Conservation (phyloP, 2,113 vertebrate species). For the Prietella phreatophila region DNA sequence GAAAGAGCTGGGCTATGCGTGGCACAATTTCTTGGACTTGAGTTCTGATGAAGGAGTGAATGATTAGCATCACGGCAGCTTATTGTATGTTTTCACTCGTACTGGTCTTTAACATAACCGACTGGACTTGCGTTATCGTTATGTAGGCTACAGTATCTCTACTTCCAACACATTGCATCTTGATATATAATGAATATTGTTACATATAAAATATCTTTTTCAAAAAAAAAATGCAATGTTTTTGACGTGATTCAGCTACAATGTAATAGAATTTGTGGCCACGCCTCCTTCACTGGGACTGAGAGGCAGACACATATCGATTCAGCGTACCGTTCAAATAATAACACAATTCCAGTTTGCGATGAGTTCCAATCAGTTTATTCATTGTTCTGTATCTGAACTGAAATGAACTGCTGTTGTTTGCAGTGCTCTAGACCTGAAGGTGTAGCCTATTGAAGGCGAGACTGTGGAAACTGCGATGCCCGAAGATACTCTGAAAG, state of each 20-base stretch:
- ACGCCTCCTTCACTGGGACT: background rate
- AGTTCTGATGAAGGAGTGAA: background rate
- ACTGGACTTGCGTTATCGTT: background rate
- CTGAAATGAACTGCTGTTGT: background rate
- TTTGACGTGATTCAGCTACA: background rate
- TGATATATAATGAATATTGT: background rate
- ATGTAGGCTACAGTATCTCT: background rate
- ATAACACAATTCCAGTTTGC: background rate
- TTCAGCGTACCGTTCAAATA: background rate
- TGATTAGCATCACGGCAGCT: background rate
- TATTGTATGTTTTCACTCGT: background rate
- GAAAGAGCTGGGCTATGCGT: background rate
- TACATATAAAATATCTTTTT: background rate
- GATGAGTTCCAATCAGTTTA: background rate
- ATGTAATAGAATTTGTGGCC: background rate
- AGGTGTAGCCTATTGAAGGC: conserved; percentile 6
- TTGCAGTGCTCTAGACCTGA: background rate
- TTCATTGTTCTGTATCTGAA: background rate
- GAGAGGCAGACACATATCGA: background rate
- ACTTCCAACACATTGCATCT: background rate
- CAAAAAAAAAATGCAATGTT: background rate
- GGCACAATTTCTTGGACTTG: background rate
- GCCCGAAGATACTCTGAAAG: conserved; percentile 81
- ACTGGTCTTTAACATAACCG: too few species aligned
- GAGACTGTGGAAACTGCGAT: conserved; percentile 65